Evolutionary conservation across 2,888 invertebrate species (phyloP), one percentile per base, ranked within the genome.

Genomic region (Malacosoma neustria): DNA sequence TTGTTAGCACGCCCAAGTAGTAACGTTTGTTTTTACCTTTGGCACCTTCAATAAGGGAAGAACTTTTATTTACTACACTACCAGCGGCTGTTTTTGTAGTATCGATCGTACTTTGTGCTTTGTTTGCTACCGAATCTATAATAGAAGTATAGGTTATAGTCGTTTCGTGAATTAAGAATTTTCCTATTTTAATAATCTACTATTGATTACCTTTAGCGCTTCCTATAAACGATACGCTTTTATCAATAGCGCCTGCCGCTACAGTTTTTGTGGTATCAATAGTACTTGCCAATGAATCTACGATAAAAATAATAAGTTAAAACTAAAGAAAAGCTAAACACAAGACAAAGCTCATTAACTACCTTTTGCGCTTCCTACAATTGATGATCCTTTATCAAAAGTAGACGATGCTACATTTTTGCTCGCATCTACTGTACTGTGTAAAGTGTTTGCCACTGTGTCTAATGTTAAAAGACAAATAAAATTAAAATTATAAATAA

Each of bases 121-220:
- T 64, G 47, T 41, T 65, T 45, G 65, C 54, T 51, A 70, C 65
- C 11, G 61, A 62, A 55, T 73, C 71, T 73, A 72, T 48, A 66
- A 71, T 51, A 45, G 40, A 51, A 34, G 43, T 30, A 45, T 41
- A 34, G 37, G n/a, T n/a, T n/a, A n/a, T n/a, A n/a, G n/a, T n/a
- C n/a, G n/a, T n/a, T n/a, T n/a, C n/a, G n/a, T n/a, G n/a, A n/a
- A n/a, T n/a, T n/a, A n/a, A n/a, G n/a, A n/a, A n/a, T n/a, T n/a
- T n/a, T n/a, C n/a, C n/a, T n/a, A n/a, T n/a, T n/a, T n/a, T 3
- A 11, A 13, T 15, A 14, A 30, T 33, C 11, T 2, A 36, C 29
- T 29, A 11, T 11, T 11, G 2, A n/a, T n/a, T 61, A 63, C 64
- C 71, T 73, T 69, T 72, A 29, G 69, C 65, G 45, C 42, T 54